Conservation (phyloP, 2,113 vertebrate species). For the Spizaetus ornatus region DNA sequence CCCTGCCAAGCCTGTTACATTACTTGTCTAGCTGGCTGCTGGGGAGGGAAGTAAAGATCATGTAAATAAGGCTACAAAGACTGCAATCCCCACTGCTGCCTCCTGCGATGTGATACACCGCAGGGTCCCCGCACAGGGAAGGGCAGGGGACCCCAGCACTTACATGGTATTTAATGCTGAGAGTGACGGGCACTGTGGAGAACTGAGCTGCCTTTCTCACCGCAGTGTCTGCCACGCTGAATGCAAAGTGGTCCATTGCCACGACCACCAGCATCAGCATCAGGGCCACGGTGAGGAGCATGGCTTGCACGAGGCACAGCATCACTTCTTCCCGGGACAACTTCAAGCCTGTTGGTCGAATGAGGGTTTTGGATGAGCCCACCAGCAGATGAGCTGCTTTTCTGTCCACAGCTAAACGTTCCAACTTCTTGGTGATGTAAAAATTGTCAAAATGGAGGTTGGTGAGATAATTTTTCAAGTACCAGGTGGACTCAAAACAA, state of each 20-base stretch:
- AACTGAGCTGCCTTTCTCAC: constrained; percentile 76
- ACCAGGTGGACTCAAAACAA: constrained; percentile 75
- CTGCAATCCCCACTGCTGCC: background rate
- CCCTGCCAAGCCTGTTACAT: too few relatives aligned
- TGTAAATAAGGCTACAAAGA: background rate
- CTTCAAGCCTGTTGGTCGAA: constrained; percentile 52
- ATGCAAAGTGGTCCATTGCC: constrained; percentile 77
- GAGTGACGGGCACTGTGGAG: constrained; percentile 68
- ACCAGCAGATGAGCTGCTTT: constrained; percentile 24
- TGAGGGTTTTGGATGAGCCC: constrained; percentile 51
- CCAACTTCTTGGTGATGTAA: constrained; percentile 71
- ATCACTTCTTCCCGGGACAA: constrained; percentile 77
- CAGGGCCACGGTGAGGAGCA: constrained; percentile 76
- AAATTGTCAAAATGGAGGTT: constrained; percentile 84
- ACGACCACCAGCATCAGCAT: constrained; percentile 67
- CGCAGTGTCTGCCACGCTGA: constrained; percentile 67
- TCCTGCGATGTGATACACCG: background rate
- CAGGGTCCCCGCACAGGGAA: accelerated
- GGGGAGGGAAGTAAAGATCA: background rate
- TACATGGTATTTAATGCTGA: constrained; percentile 80
- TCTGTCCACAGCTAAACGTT: constrained; percentile 1
- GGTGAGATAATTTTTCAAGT: constrained; percentile 84
- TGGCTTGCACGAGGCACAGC: constrained; percentile 68
- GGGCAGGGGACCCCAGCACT: background rate
- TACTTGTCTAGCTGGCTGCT: background rate